Conservation (phyloP, 2,888 invertebrate species). For the Leptinotarsa peninsularis region DNA sequence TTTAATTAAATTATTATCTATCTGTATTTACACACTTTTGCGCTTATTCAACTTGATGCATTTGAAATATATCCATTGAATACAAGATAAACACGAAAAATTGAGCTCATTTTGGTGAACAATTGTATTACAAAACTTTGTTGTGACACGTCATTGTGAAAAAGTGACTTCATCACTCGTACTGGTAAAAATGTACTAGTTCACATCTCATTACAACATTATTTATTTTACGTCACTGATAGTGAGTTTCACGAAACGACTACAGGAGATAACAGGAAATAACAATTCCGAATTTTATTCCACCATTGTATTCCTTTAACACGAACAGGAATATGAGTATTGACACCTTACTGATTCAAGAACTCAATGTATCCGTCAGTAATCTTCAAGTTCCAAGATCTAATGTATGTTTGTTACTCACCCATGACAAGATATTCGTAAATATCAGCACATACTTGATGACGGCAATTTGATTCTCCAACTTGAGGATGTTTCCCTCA, state of each 20-base stretch:
- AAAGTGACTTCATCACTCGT: too few relatives aligned
- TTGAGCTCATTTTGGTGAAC: too few relatives aligned
- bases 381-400: not conserved
- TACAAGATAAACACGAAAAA: too few relatives aligned
- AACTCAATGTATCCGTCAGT: too few relatives aligned
- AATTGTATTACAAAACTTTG: too few relatives aligned
- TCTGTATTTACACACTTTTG: too few relatives aligned
- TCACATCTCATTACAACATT: not conserved
- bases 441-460: conserved; percentile 86
- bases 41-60: too few relatives aligned
- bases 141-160: too few relatives aligned
- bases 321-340: not conserved
- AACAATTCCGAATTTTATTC: not conserved
- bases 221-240: conserved; percentile 12
- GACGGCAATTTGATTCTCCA: conserved; percentile 82
- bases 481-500: conserved; percentile 69
- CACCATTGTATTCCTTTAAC: not conserved
- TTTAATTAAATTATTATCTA: too few relatives aligned
- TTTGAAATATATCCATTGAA: too few relatives aligned
- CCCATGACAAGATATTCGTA: conserved; percentile 84
- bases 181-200: too few relatives aligned
- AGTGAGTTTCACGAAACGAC: not conserved
- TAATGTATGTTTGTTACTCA: conserved; percentile 66
- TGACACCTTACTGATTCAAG: too few relatives aligned
- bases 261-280: not conserved